These are phyloP conservation scores for Macaria notata DNA, from an alignment of 2,888 invertebrate species.

Conservation along the genomic window DNA sequence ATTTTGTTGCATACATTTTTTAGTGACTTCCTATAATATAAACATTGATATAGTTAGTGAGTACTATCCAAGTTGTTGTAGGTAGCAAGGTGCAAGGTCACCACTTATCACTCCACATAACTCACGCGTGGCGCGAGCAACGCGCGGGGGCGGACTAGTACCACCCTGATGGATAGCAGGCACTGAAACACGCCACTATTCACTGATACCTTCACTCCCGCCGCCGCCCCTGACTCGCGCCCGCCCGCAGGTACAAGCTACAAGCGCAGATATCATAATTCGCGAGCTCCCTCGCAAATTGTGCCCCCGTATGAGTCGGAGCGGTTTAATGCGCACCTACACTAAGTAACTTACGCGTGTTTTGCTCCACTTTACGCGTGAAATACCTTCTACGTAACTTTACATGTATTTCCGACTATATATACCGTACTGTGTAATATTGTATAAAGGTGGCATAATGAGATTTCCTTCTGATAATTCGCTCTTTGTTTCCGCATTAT, in stretches of 20 bases:
- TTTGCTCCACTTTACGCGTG: constrained; percentile 1
- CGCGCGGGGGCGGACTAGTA: constrained; percentile 3
- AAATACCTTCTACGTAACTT: no score
- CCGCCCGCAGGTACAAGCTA: constrained; percentile 8
- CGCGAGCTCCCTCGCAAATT: constrained; percentile 21
- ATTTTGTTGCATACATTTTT: no score
- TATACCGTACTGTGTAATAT: no score
- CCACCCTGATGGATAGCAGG: constrained; percentile 23
- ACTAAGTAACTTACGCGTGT: constrained; percentile 17
- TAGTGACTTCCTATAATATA: no score
- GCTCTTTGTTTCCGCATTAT: no score
- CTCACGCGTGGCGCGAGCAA: constrained; percentile 20
- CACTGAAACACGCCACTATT: constrained; percentile 29
- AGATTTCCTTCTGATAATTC: no score
- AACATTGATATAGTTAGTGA: no score
- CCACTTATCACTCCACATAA: constrained; percentile 23
- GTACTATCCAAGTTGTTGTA: no score
- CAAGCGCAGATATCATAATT: constrained; percentile 22
- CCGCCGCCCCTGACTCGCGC: background rate
- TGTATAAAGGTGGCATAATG: no score
- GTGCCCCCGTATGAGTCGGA: constrained; percentile 14
- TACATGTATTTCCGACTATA: no score
- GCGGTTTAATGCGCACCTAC: constrained; percentile 12
- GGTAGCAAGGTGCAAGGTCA: constrained; percentile 14
- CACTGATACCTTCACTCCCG: constrained; percentile 29